Conservation (phyloP, 1,140 invertebrate species). For the Zaprionus inermis region DNA sequence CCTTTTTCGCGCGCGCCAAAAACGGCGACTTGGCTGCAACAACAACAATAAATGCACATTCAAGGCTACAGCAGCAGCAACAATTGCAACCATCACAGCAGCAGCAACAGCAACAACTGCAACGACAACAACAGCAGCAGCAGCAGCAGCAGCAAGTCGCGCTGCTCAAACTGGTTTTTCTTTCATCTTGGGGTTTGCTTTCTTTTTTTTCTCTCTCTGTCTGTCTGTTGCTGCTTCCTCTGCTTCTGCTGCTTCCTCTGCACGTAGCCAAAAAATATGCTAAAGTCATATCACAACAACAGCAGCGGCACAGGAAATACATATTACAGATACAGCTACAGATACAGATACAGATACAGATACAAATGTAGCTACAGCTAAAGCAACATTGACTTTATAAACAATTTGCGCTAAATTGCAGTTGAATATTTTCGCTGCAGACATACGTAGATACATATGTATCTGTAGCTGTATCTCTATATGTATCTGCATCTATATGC, state of each 20-base stretch:
- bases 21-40: slow-evolving; percentile 40
- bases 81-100: slow-evolving; percentile 31
- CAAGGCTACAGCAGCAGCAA: slow-evolving; percentile 63
- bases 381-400: slow-evolving; percentile 44
- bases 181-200: slow-evolving; percentile 68
- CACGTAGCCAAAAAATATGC: slow-evolving; percentile 70
- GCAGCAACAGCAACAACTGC: slow-evolving; percentile 36
- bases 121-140: slow-evolving; percentile 44
- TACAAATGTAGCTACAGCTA: background rate
- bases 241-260: slow-evolving; percentile 38
- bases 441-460: slow-evolving; percentile 2
- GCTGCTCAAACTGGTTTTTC: slow-evolving; percentile 41
- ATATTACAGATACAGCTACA: slow-evolving; percentile 30
- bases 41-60: slow-evolving; percentile 75
- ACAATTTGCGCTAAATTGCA: slow-evolving; percentile 52
- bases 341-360: slow-evolving; percentile 31
- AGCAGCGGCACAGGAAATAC: slow-evolving; percentile 65
- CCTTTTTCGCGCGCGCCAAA: slow-evolving; percentile 74
- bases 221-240: slow-evolving; percentile 18
- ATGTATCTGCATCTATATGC: slow-evolving; percentile 12
- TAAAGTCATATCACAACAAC: slow-evolving; percentile 52
- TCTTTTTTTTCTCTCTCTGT: slow-evolving; percentile 61
- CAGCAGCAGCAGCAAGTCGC: slow-evolving; percentile 46
- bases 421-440: slow-evolving; percentile 32
- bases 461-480: background rate